Evolutionary conservation across 2,888 invertebrate genomes (phyloP).

Genomic region (Lissonota sp.): DNA sequence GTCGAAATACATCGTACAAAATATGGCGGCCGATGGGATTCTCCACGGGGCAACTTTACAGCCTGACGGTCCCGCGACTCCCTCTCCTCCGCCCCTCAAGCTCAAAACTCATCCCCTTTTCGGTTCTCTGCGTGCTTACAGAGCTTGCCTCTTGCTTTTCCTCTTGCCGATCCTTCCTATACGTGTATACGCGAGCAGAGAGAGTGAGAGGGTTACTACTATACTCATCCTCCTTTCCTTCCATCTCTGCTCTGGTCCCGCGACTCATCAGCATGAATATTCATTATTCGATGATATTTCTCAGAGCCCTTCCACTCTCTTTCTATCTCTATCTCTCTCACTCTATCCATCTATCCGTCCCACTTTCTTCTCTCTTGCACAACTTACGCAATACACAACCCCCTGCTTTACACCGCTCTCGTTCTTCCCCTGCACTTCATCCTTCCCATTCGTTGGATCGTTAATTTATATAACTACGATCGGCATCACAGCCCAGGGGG

Average conservation of each 20-base stretch:
- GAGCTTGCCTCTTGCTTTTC: constrained; percentile 60
- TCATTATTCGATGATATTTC: constrained; percentile 84
- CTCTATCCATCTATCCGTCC: constrained; percentile 31
- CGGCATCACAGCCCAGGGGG: constrained; percentile 72
- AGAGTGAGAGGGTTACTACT: constrained; percentile 38
- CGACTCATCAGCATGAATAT: constrained; percentile 83
- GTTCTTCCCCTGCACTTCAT: constrained; percentile 42
- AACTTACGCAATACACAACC: constrained; percentile 20
- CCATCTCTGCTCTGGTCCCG: constrained; percentile 78
- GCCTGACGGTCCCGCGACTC: constrained; percentile 71
- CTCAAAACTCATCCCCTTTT: constrained; percentile 28
- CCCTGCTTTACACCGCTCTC: constrained; percentile 20
- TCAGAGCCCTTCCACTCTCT: constrained; percentile 69
- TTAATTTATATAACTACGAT: constrained; percentile 82
- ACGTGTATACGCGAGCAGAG: constrained; percentile 1
- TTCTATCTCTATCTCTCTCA: constrained; percentile 40
- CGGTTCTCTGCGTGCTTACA: constrained; percentile 31
- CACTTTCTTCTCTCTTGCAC: constrained; percentile 30
- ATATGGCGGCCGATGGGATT: constrained; percentile 82
- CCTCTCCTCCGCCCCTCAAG: constrained; percentile 47
- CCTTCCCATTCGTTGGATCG: constrained; percentile 75
- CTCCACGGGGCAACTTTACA: constrained; percentile 83
- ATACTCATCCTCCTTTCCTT: constrained; percentile 74
- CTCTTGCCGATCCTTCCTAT: constrained; percentile 55
- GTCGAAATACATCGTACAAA: constrained; percentile 80